Conservation (phyloP, 1,140 invertebrate species). For the Eueides isabella region DNA sequence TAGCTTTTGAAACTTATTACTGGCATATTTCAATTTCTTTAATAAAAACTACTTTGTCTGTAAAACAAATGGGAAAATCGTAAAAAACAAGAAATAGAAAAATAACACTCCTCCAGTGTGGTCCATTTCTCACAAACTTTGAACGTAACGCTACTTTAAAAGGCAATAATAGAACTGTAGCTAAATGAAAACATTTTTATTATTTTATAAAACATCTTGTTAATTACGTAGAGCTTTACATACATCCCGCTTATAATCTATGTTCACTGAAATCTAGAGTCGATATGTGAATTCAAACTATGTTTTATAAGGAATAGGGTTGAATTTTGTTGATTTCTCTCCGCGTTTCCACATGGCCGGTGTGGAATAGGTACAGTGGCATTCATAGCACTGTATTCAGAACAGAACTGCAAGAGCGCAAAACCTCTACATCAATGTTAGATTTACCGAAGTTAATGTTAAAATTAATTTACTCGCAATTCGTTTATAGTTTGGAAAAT, state of each 20-base stretch:
- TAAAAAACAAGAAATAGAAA: too few species aligned
- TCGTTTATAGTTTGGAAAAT: neutral
- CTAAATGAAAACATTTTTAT: slow-evolving; percentile 6
- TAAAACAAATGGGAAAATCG: too few species aligned
- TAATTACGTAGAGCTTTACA: slow-evolving; percentile 9
- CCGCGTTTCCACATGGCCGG: slow-evolving; percentile 18
- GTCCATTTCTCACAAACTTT: neutral
- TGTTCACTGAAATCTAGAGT: neutral
- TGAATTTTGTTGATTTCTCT: neutral
- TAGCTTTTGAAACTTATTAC: neutral
- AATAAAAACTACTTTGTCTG: too few species aligned
- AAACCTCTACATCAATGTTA: neutral
- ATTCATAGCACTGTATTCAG: slow-evolving; percentile 19
- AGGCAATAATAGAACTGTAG: neutral
- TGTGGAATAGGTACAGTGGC: slow-evolving; percentile 16
- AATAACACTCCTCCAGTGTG: too few species aligned
- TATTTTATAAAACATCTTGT: slow-evolving; percentile 10
- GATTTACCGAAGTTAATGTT: neutral
- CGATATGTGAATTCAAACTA: neutral
- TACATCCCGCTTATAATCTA: slow-evolving; percentile 4
- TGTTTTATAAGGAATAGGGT: neutral
- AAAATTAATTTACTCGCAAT: neutral
- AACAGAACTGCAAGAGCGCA: slow-evolving; percentile 13
- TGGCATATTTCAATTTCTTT: neutral
- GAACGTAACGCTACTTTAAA: neutral